These are phyloP conservation scores for Eucidaris tribuloides DNA, from an alignment of 35 echinoderm and acorn worm species.

Conservation along the genomic window DNA sequence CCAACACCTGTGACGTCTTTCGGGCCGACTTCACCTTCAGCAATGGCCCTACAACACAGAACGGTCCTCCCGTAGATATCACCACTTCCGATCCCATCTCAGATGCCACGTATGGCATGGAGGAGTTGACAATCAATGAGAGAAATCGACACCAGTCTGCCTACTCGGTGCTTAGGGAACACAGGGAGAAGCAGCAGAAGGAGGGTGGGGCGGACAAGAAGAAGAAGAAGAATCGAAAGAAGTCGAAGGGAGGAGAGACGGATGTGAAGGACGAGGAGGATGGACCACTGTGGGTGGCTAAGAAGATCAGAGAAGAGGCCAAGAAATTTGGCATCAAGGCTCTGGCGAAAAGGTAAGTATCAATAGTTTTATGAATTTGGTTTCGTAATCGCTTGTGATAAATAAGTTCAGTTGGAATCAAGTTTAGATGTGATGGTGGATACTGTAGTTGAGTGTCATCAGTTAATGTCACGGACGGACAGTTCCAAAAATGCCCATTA, in stretches of 20 bases:
- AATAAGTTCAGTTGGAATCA: background rate
- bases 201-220: slow-evolving; percentile 7
- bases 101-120: background rate
- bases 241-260: slow-evolving; percentile 1
- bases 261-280: slow-evolving; percentile 16
- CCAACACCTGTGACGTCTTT: slow-evolving; percentile 75
- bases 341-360: slow-evolving; percentile 73
- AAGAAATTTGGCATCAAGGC: slow-evolving; percentile 88
- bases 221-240: slow-evolving; percentile 54
- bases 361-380: background rate
- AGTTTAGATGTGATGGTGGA: background rate
- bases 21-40: slow-evolving; percentile 28
- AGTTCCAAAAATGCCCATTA: too few species aligned
- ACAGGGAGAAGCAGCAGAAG: slow-evolving; percentile 13
- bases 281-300: slow-evolving; percentile 38
- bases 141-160: slow-evolving; percentile 53
- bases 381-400: background rate
- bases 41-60: background rate
- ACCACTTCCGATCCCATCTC: background rate
- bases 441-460: too few species aligned
- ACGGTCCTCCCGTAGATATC: background rate
- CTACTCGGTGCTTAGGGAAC: slow-evolving; percentile 54
- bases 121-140: slow-evolving; percentile 41
- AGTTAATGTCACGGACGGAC: too few species aligned
- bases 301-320: slow-evolving; percentile 62